Evolutionary conservation across 2,113 vertebrate species (phyloP), one percentile per base, ranked within the genome.

Genomic region (Spermophilus dauricus): DNA sequence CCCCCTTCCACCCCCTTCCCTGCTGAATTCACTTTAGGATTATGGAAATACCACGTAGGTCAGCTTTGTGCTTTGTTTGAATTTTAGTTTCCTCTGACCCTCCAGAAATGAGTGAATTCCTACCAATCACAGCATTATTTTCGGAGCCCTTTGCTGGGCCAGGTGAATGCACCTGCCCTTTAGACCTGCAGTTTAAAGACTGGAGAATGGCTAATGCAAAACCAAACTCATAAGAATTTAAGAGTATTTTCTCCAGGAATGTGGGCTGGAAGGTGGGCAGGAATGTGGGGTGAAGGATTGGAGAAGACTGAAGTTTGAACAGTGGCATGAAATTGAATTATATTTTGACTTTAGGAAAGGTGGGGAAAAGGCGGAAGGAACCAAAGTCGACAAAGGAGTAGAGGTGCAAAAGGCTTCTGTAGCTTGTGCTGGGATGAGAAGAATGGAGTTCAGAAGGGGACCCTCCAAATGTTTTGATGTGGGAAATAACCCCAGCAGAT

Each of bases 1-100:
- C 63, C 48, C 6, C 11, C 0, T 24, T 7, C 7, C 8, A 1
- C 42, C 10, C n/a, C 6, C 0, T 10, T 7, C 51, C 48, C 28
- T n/a, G 32, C 53, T 48, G 26, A 53, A 16, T n/a, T 58, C 67
- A 10, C 22, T 11, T 26, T 30, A 5, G 67, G 20, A 22, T 61
- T 48, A 26, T 42, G 12, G 28, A 20, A 65, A 51, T 58, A 2
- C 51, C 8, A 0, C 48, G 45, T 11, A 26, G 28, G 14, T 5
- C 30, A 14, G 26, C 42, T 37, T 28, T 18, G 28, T 34, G 61
- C 17, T 75, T 16, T 18, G n/a, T 39, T 32, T 53, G 42, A 22
- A 28, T 32, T 34, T 34, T 26, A 16, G 82, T 28, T 69, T 61
- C 72, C 39, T 80, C 39, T 10, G 8, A 4, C 30, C 85, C 39